Evolutionary conservation across 2,888 invertebrate species (phyloP).

Genomic region (Agonopterix subpropinquella): DNA sequence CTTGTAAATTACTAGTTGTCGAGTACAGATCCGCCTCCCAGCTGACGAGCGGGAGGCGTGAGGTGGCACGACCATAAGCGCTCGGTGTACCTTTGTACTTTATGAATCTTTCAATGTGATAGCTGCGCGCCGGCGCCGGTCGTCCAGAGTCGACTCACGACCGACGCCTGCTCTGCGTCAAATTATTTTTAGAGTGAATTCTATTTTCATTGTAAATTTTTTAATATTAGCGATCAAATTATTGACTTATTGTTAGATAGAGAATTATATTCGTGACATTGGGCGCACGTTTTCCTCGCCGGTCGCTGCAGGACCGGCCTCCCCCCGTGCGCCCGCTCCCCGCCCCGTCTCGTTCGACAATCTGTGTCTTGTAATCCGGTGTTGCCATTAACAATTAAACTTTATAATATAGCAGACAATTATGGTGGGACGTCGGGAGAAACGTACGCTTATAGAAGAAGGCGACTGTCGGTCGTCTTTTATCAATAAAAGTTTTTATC

Average conservation of each 20-base stretch:
- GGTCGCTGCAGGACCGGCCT: conserved; percentile 10
- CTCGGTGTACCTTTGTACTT: conserved; percentile 50
- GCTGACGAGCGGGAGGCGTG: conserved; percentile 28
- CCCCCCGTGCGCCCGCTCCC: conserved; percentile 51
- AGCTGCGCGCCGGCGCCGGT: conserved; percentile 64
- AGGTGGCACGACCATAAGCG: conserved; percentile 12
- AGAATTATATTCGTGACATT: conserved; percentile 65
- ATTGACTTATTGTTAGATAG: conserved; percentile 71
- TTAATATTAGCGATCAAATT: conserved; percentile 68
- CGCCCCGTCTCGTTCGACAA: conserved; percentile 57
- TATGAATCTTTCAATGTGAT: conserved; percentile 74
- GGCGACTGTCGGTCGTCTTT: conserved; percentile 59
- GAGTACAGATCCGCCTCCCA: conserved; percentile 46
- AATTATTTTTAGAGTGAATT: conserved; percentile 73
- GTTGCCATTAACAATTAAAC: conserved; percentile 60
- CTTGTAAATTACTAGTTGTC: conserved; percentile 63
- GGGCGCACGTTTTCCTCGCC: conserved; percentile 58
- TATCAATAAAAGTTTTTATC: conserved; percentile 73
- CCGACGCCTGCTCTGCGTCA: conserved; percentile 55
- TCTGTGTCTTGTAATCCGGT: conserved; percentile 68
- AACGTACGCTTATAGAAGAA: conserved; percentile 69
- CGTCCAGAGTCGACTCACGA: conserved; percentile 58
- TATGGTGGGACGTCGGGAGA: conserved; percentile 60
- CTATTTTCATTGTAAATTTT: conserved; percentile 75
- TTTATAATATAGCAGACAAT: conserved; percentile 63